Conservation (phyloP, 2,888 invertebrate genomes). For the Andrena praecox region DNA sequence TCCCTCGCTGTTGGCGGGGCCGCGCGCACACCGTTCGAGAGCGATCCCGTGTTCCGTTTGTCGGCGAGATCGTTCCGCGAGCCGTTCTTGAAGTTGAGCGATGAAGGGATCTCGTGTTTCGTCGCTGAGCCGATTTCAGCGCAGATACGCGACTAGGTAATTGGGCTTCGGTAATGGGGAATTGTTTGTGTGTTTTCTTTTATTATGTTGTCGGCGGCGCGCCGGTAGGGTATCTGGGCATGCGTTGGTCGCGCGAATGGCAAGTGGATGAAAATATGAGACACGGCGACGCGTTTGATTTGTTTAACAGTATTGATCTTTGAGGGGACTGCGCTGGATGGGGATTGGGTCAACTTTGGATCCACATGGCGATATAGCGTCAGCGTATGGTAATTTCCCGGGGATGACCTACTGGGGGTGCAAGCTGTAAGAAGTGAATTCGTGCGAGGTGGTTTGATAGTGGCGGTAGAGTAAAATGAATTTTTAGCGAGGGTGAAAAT, state of each 20-base stretch:
- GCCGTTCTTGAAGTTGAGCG: not conserved
- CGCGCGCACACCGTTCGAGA: not conserved
- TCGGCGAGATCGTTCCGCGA: not conserved
- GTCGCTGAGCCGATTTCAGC: not conserved
- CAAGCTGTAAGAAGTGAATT: too few species aligned
- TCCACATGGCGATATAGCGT: too few species aligned
- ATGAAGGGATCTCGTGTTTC: not conserved
- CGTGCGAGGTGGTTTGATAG: too few species aligned
- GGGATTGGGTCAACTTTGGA: too few species aligned
- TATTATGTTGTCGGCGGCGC: too few species aligned
- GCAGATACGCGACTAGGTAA: not conserved
- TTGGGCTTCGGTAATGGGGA: conserved; percentile 6
- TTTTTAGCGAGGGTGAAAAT: too few species aligned
- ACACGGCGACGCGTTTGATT: not conserved
- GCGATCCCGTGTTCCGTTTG: conserved; percentile 25
- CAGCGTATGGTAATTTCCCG: too few species aligned
- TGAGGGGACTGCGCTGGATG: too few species aligned
- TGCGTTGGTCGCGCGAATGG: not conserved
- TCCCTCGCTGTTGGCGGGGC: conserved; percentile 8
- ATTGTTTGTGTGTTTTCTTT: not conserved
- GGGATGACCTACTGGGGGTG: too few species aligned
- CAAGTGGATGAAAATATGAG: not conserved
- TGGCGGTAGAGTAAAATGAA: too few species aligned
- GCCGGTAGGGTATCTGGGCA: not conserved
- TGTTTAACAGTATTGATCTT: too few species aligned